Evolutionary conservation across 2,113 vertebrate genomes (phyloP).

Genomic region (Brachyhypopomus gauderio): DNA sequence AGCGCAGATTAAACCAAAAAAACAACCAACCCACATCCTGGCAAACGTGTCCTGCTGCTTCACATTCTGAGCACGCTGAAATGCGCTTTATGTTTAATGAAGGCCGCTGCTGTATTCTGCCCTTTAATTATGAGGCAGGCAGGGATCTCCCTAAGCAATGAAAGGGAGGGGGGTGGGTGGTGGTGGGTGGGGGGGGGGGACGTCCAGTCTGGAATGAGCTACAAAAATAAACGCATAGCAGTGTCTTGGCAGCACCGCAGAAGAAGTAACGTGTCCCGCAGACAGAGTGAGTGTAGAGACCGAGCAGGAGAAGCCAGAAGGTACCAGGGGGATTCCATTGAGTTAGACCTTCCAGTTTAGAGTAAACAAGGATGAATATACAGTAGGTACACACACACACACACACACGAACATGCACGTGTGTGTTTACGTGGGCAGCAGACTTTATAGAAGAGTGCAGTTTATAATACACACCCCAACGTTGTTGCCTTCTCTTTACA

Average conservation of each 20-base stretch:
- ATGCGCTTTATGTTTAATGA: slow-evolving; percentile 54
- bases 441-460: not conserved
- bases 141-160: slow-evolving; percentile 52
- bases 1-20: not conserved
- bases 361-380: slow-evolving; percentile 35
- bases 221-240: slow-evolving; percentile 56
- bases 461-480: not conserved
- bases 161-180: slow-evolving; percentile 50
- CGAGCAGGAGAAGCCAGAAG: slow-evolving; percentile 42
- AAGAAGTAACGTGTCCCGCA: slow-evolving; percentile 53
- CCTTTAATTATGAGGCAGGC: slow-evolving; percentile 53
- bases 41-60: not conserved
- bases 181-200: slow-evolving; percentile 41
- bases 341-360: slow-evolving; percentile 36
- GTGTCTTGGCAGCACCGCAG: slow-evolving; percentile 51
- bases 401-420: not conserved
- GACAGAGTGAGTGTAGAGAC: slow-evolving; percentile 34
- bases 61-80: slow-evolving; percentile 17
- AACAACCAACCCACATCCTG: not conserved
- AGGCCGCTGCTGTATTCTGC: slow-evolving; percentile 34
- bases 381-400: slow-evolving; percentile 1
- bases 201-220: slow-evolving; percentile 56
- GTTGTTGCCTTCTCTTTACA: slow-evolving; percentile 59
- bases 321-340: slow-evolving; percentile 49
- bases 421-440: not conserved